Evolutionary conservation across 2,888 invertebrate species (phyloP), one percentile per base, ranked within the genome.

Genomic region (Napeogenes inachia): DNA sequence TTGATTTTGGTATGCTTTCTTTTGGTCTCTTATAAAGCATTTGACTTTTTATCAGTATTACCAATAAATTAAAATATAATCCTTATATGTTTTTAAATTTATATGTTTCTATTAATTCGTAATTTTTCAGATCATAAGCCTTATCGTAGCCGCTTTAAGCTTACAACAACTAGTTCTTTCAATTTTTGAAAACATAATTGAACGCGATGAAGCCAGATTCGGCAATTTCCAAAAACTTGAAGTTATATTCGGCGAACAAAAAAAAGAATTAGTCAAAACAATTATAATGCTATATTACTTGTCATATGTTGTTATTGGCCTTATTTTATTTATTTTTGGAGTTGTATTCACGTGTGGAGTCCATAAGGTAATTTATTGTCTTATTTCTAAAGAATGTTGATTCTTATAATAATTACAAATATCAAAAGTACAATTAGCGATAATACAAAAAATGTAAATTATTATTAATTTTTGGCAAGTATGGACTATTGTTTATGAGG

Each of bases 141-240:
- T 89, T 74, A 83, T 82, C 57, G 85, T 87, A 13, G 78, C 83
- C 62, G 81, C 80, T 10, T 87, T 79, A 70, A 77, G 87, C 64
- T 69, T 89, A 30, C 86, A 85, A 71, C 77, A 82, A 63, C 74
- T 89, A 0, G 85, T 83, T 3, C 70, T 85, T 50, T 50, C 50
- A 46, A 80, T 77, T 60, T 68, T 86, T 59, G 80, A 84, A 12
- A 79, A 84, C 54, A 70, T 63, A 53, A 77, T 82, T 60, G 80
- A 80, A 50, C 75, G 80, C 57, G 75, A 79, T 33, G 78, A 79
- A 59, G 81, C 78, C 13, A 85, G 82, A 63, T 87, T 88, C 69
- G 70, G 73, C 30, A 81, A 88, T 74, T 86, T 86, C 70, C 80
- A 84, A 66, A 84, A 85, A 67, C 69, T 88, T 65, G 88, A 89